Base-by-base conservation (phyloP, 1,140 invertebrate genomes). In the Drosophila orena region DNA sequence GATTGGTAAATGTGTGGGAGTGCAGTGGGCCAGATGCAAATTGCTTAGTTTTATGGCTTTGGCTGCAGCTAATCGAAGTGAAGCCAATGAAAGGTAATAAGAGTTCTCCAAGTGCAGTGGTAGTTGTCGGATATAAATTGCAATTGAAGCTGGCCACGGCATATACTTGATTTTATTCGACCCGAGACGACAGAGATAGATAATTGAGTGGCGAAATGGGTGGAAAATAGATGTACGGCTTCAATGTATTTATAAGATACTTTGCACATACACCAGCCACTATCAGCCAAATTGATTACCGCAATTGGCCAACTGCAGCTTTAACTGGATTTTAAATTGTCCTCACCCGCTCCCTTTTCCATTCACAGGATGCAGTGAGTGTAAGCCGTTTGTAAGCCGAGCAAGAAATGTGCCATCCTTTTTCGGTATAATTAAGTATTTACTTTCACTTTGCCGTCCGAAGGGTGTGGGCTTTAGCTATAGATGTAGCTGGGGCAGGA, bases 381-480 rank as follows among this genome's bases (percentile, higher is more conserved):
- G 80, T 84, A 79, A 84, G 75, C 79, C 65, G 76, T 59, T 84
- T 83, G 80, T 61, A 84, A 84, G 76, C 59, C 55, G 60, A 76
- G 64, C 55, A 77, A 75, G 76, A 77, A 74, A 62, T 81, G 62
- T 46, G 44, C 47, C 40, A 54, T 52, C 37, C 40, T 22, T 61
- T 60, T 61, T 73, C n/a, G 57, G 62, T 74, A 77, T 86, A 86
- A 86, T 86, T 88, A 86, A 86, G 81, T 85, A 85, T 85, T 85
- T 85, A 88, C 81, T 85, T 84, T 85, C 81, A 77, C 66, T 69
- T 76, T 55, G 65, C 22, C 62, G 38, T 49, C 38, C 73, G 12
- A 35, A 52, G 49, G 30, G 55, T 46, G 27, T 34, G 22, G 11
- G 40, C 24, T 20, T 3, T 35, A 7, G 22, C 24, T 44, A 24